Evolutionary conservation across 2,113 vertebrate species (phyloP).

Genomic region (Taurulus bubalis): DNA sequence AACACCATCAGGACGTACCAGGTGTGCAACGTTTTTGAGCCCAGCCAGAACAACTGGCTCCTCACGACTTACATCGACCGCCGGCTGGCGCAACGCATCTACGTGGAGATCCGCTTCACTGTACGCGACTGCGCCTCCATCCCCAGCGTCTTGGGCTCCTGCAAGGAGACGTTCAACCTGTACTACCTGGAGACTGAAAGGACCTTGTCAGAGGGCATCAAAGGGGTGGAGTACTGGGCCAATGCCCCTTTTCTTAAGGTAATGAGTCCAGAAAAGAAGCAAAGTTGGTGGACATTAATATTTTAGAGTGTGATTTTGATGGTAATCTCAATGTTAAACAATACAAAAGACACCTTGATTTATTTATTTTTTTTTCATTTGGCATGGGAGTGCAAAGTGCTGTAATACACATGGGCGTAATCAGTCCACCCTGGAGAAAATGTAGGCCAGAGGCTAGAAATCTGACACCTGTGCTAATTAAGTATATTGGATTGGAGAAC

Average conservation of each 20-base stretch:
- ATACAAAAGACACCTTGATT: neutral
- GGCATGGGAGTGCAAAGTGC: neutral
- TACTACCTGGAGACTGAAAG: slow-evolving; percentile 97
- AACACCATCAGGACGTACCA: slow-evolving; percentile 98
- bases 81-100: slow-evolving; percentile 93
- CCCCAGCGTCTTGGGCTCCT: slow-evolving; percentile 95
- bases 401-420: neutral
- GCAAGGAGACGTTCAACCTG: slow-evolving; percentile 99
- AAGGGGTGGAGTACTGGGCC: slow-evolving; percentile 93
- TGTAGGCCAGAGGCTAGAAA: neutral
- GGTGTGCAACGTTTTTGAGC: slow-evolving; percentile 99
- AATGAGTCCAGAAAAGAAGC: neutral
- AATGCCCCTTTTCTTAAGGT: slow-evolving; percentile 97
- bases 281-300: neutral
- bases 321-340: neutral
- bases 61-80: slow-evolving; percentile 96
- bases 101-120: slow-evolving; percentile 98
- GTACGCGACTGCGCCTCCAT: slow-evolving; percentile 98
- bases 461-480: neutral
- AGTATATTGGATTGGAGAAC: neutral
- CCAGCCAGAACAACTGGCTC: slow-evolving; percentile 99
- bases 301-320: neutral
- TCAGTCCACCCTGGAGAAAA: neutral
- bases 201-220: slow-evolving; percentile 88
- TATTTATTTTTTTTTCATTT: neutral